Conservation (phyloP, 2,888 invertebrate genomes). For the Gymnoscelis rufifasciata region DNA sequence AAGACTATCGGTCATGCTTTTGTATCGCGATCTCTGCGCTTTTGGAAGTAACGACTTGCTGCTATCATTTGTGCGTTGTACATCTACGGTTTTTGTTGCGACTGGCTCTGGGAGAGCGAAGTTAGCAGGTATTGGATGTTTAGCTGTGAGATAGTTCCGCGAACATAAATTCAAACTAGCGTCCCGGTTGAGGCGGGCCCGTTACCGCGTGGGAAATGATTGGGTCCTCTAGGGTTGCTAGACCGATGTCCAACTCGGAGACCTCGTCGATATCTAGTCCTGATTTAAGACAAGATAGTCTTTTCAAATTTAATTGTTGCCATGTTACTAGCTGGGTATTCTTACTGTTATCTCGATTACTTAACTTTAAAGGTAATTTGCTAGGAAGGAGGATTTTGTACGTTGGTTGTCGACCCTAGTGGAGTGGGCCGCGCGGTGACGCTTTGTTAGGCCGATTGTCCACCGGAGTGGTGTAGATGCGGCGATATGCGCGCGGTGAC, state of each 20-base stretch:
- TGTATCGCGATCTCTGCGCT: slow-evolving; percentile 66
- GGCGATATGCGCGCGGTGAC: slow-evolving; percentile 70
- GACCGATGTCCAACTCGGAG: slow-evolving; percentile 6
- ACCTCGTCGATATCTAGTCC: not conserved
- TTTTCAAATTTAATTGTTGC: too few relatives aligned
- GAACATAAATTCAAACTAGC: slow-evolving; percentile 68
- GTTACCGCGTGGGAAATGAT: slow-evolving; percentile 78
- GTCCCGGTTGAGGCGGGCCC: slow-evolving; percentile 65
- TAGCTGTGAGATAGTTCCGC: slow-evolving; percentile 51
- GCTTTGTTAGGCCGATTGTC: slow-evolving; percentile 79
- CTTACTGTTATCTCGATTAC: too few relatives aligned
- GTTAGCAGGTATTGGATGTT: slow-evolving; percentile 54
- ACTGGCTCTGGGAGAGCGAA: slow-evolving; percentile 41
- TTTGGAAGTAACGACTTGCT: slow-evolving; percentile 43
- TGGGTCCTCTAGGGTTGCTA: slow-evolving; percentile 52
- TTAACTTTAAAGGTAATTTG: too few relatives aligned
- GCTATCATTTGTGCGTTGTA: slow-evolving; percentile 46
- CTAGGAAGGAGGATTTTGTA: not conserved
- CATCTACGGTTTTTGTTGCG: slow-evolving; percentile 51
- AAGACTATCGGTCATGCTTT: slow-evolving; percentile 75
- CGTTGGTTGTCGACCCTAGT: slow-evolving; percentile 11
- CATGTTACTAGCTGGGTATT: too few relatives aligned
- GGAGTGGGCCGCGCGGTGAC: slow-evolving; percentile 41
- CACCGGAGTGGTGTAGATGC: slow-evolving; percentile 73
- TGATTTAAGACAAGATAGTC: too few relatives aligned